phyloP scores from a whole-genome alignment of 1,140 invertebrate species.

The Linepithema humile region DNA sequence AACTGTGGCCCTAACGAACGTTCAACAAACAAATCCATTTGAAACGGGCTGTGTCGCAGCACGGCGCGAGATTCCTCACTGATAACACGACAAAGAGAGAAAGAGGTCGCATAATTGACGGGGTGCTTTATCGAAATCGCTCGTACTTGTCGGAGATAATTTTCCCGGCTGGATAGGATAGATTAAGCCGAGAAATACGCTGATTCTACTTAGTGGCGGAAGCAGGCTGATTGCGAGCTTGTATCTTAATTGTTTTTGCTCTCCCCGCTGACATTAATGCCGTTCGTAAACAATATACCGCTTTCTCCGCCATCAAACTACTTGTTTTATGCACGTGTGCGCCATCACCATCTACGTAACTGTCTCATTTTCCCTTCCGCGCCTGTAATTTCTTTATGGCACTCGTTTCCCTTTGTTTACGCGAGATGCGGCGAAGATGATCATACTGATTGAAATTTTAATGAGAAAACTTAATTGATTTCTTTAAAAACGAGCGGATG shows the following conservation, averaged over 20 bases:
- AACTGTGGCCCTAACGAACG: constrained; percentile 16
- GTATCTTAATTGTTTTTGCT: constrained; percentile 78
- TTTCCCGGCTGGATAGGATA: not conserved
- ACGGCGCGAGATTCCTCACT: constrained; percentile 1
- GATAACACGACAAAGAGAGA: constrained; percentile 11
- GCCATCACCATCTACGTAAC: constrained; percentile 2
- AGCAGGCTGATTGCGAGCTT: constrained; percentile 55
- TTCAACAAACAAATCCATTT: constrained; percentile 35
- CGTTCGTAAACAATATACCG: constrained; percentile 77
- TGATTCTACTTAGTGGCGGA: not conserved
- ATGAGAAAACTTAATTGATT: not conserved
- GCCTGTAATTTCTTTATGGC: constrained; percentile 6
- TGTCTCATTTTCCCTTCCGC: constrained; percentile 7
- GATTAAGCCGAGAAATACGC: constrained; percentile 31
- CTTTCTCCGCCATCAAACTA: constrained; percentile 57
- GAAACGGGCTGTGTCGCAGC: not conserved
- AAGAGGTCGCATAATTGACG: constrained; percentile 43
- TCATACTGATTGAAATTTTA: constrained; percentile 9
- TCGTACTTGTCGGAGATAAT: constrained; percentile 22
- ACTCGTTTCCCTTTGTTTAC: not conserved
- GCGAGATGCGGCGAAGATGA: not conserved
- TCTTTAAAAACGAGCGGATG: not conserved
- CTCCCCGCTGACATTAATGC: constrained; percentile 75
- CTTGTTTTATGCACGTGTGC: constrained; percentile 41
- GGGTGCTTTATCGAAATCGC: constrained; percentile 49